phyloP scores from a whole-genome alignment of 2,888 invertebrate genomes.

The Diaprepes abbreviatus region DNA sequence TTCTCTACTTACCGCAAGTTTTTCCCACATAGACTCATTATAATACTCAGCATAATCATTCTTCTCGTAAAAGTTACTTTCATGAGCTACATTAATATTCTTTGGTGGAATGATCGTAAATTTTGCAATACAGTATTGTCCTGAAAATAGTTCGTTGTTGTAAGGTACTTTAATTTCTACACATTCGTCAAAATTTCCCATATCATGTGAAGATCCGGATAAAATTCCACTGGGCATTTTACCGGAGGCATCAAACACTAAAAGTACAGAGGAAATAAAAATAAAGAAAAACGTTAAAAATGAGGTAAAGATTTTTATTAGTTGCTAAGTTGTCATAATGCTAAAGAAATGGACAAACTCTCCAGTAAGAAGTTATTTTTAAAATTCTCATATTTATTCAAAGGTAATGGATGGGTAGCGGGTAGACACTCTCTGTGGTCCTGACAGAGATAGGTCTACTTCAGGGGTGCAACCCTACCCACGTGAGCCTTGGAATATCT shows the following conservation, averaged over 20 bases:
- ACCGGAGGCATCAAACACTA: constrained; percentile 81
- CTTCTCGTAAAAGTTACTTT: constrained; percentile 37
- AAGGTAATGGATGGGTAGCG: too few species aligned
- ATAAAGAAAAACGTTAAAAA: too few species aligned
- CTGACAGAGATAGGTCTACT: too few species aligned
- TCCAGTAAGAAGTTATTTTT: too few species aligned
- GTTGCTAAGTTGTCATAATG: too few species aligned
- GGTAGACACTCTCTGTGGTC: too few species aligned
- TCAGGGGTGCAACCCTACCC: too few species aligned
- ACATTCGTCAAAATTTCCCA: constrained; percentile 82
- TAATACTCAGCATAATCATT: constrained; percentile 38
- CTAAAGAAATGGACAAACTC: too few species aligned
- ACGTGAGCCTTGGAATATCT: too few species aligned
- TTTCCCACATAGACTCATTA: constrained; percentile 47
- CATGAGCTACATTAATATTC: constrained; percentile 18
- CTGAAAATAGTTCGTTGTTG: constrained; percentile 65
- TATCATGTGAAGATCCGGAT: constrained; percentile 76
- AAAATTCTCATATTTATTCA: too few species aligned
- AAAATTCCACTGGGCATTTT: constrained; percentile 78
- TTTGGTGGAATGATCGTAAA: constrained; percentile 64
- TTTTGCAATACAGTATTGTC: constrained; percentile 77
- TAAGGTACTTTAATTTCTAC: constrained; percentile 62
- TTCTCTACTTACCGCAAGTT: constrained; percentile 48
- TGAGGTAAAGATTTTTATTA: too few species aligned
- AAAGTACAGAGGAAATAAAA: too few species aligned